These are phyloP conservation scores for Synaphobranchus kaupii DNA, from an alignment of 2,797 vertebrate species.

Conservation along the genomic window DNA sequence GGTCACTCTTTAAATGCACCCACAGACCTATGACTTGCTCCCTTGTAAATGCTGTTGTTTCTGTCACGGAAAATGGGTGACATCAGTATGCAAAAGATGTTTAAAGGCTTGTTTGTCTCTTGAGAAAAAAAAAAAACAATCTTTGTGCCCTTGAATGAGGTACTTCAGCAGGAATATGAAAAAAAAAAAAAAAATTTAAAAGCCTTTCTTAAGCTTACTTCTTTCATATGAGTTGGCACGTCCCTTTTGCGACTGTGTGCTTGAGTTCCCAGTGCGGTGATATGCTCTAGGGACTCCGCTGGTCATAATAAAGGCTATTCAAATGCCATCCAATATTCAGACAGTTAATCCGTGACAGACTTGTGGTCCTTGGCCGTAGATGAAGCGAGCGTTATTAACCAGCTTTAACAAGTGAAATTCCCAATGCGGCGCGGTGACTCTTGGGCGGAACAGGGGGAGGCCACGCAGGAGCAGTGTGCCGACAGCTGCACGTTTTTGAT, in stretches of 20 bases:
- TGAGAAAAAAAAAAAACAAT: not conserved
- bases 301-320: too few relatives aligned
- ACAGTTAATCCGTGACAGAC: not conserved
- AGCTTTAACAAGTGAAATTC: not conserved
- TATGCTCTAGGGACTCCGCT: not conserved
- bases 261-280: not conserved
- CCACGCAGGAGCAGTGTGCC: not conserved
- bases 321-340: not conserved
- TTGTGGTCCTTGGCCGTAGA: not conserved
- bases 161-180: not conserved
- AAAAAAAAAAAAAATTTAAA: not conserved
- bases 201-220: not conserved
- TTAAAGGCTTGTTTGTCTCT: not conserved
- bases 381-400: not conserved
- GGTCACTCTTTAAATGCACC: too few relatives aligned
- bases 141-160: not conserved
- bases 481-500: not conserved
- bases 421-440: not conserved
- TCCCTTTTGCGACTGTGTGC: not conserved
- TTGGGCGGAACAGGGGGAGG: too few relatives aligned
- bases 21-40: too few relatives aligned
- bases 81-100: not conserved
- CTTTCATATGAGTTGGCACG: not conserved
- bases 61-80: not conserved
- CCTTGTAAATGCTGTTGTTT: not conserved